These are phyloP conservation scores for Lithophane semibrunnea DNA, from an alignment of 2,888 invertebrate species.

Conservation along the genomic window DNA sequence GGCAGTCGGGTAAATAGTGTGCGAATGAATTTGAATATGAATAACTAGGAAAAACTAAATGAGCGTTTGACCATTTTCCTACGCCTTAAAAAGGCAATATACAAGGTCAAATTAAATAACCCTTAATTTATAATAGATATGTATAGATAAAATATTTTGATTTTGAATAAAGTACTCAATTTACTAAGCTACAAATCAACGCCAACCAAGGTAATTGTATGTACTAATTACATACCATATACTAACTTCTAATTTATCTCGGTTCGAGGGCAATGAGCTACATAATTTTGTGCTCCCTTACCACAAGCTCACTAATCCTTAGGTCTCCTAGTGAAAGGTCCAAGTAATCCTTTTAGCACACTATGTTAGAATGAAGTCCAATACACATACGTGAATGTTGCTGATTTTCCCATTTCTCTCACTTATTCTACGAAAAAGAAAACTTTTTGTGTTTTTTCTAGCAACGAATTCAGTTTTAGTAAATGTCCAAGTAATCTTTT, in stretches of 20 bases:
- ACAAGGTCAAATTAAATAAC: not conserved
- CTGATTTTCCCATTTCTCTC: slow-evolving; percentile 14
- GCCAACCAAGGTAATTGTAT: not conserved
- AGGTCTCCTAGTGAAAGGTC: slow-evolving; percentile 29
- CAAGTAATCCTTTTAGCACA: slow-evolving; percentile 50
- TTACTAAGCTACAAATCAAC: not conserved
- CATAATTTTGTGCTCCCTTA: not conserved
- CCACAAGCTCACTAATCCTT: slow-evolving; percentile 14
- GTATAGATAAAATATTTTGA: too few species aligned
- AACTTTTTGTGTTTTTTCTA: slow-evolving; percentile 4
- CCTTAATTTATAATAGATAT: too few species aligned
- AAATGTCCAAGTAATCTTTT: not conserved
- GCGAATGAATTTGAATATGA: not conserved
- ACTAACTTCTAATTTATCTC: slow-evolving; percentile 4
- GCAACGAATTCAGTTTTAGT: not conserved
- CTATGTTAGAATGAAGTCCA: slow-evolving; percentile 20
- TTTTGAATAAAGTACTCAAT: too few species aligned
- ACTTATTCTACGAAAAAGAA: not conserved
- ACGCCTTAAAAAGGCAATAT: not conserved
- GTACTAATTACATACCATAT: not conserved
- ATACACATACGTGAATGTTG: slow-evolving; percentile 30
- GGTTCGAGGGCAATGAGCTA: slow-evolving; percentile 20
- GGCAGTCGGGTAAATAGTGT: too few species aligned
- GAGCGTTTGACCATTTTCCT: not conserved
- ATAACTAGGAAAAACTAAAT: not conserved